A percentile compares a stretch with the other conserved stretches of the same genome.
Conservation (phyloP, 2,113 vertebrate genomes). For the Sander lucioperca region DNA sequence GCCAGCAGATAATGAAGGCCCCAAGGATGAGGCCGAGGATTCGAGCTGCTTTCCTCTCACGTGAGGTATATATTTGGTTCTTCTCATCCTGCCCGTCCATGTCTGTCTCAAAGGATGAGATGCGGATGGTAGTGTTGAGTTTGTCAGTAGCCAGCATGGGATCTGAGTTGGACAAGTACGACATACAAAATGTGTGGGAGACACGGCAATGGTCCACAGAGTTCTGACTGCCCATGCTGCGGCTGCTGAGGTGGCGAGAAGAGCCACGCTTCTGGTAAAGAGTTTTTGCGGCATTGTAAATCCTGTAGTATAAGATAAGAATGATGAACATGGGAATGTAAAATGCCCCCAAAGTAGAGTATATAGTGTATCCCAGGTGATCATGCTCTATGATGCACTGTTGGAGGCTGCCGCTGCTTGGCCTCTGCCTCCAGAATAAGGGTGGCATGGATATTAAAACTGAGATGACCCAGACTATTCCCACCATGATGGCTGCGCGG, state of each 20-base stretch:
- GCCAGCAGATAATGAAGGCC: constrained; percentile 92
- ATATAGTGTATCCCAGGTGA: constrained; percentile 91
- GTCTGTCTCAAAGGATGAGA: constrained; percentile 84
- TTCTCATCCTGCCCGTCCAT: constrained; percentile 81
- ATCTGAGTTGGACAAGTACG: constrained; percentile 88
- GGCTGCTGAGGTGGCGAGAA: constrained; percentile 88
- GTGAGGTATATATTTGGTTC: constrained; percentile 87
- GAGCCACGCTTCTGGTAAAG: constrained; percentile 93
- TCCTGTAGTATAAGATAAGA: constrained; percentile 92
- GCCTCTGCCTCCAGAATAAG: constrained; percentile 89
- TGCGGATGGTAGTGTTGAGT: constrained; percentile 74
- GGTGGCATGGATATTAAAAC: constrained; percentile 91
- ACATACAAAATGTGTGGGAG: constrained; percentile 88
- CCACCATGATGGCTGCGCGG: constrained; percentile 87
- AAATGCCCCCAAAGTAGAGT: constrained; percentile 91
- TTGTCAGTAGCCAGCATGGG: constrained; percentile 85
- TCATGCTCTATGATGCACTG: constrained; percentile 90
- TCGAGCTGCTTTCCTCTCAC: constrained; percentile 91
- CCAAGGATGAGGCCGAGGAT: constrained; percentile 91
- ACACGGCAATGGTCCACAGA: constrained; percentile 88
- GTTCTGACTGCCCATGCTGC: constrained; percentile 89
- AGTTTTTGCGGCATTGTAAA: constrained; percentile 90
- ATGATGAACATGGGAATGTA: constrained; percentile 92
- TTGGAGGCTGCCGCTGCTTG: constrained; percentile 53
- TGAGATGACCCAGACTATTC: constrained; percentile 88